Conservation (phyloP, 2,888 invertebrate genomes). For the Allacma fusca region DNA sequence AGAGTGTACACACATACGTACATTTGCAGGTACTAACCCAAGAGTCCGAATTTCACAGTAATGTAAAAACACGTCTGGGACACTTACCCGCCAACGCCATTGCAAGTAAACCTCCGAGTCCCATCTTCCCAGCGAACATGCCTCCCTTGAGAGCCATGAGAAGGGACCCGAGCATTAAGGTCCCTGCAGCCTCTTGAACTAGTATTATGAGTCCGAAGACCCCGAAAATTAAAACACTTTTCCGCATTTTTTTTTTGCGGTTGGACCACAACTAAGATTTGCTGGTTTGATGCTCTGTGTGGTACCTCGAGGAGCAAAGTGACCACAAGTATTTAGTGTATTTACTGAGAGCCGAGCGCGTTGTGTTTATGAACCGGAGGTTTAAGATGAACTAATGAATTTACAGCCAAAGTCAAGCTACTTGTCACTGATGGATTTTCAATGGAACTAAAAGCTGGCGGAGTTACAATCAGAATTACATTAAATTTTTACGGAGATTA, state of each 20-base stretch:
- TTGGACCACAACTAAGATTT: no score
- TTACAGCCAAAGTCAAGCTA: not conserved
- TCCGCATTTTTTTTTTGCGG: slow-evolving; percentile 17
- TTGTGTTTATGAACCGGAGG: slow-evolving; percentile 1
- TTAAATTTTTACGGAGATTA: not conserved
- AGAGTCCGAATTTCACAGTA: no score
- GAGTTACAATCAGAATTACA: not conserved
- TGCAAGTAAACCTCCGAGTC: slow-evolving; percentile 56
- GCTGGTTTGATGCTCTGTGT: no score
- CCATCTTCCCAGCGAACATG: slow-evolving; percentile 55
- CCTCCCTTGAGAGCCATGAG: slow-evolving; percentile 54
- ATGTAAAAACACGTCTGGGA: no score
- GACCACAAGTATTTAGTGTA: no score
- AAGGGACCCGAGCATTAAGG: slow-evolving; percentile 43
- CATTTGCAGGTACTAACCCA: no score
- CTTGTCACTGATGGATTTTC: not conserved
- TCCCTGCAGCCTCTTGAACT: slow-evolving; percentile 3
- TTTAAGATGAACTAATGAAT: not conserved
- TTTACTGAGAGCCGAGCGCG: not conserved
- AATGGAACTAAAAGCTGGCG: not conserved
- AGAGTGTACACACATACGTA: no score
- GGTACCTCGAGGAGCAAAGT: no score
- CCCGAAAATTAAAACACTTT: slow-evolving; percentile 14
- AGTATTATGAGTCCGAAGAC: not conserved
- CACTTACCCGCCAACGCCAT: slow-evolving; percentile 57